phyloP scores from a whole-genome alignment of 2,888 invertebrate genomes.

The Cacoxenus indagator region DNA sequence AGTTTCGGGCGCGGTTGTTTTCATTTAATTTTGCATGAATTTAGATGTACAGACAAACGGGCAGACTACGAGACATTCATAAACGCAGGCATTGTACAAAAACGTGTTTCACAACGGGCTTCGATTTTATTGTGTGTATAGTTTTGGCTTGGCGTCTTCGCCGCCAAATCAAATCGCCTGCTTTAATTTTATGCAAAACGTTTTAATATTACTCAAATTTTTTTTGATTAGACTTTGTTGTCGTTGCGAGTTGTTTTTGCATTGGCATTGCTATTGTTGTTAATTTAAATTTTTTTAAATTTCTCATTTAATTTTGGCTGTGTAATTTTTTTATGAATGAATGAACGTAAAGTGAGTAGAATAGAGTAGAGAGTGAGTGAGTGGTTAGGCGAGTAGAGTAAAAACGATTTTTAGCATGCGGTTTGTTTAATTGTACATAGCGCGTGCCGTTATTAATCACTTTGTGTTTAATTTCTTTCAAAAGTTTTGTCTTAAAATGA shows the following conservation, averaged over 20 bases:
- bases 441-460: too few species aligned
- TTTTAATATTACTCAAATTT: background rate
- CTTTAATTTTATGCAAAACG: slow-evolving; percentile 20
- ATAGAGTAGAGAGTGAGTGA: too few species aligned
- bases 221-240: background rate
- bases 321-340: too few species aligned
- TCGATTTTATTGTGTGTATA: background rate
- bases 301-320: too few species aligned
- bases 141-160: background rate
- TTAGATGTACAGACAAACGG: background rate
- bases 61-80: background rate
- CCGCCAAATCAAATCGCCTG: background rate
- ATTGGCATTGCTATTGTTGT: background rate
- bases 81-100: too few species aligned
- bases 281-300: background rate
- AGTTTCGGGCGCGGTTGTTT: too few species aligned
- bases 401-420: too few species aligned
- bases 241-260: background rate
- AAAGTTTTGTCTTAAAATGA: too few species aligned
- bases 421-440: too few species aligned
- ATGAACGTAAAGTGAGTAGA: background rate
- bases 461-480: too few species aligned
- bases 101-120: background rate
- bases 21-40: background rate
- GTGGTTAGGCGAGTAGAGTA: too few species aligned